Evolutionary conservation across 2,113 vertebrate genomes (phyloP), one percentile per base, ranked within the genome.

Genomic region (Psettodes erumei): DNA sequence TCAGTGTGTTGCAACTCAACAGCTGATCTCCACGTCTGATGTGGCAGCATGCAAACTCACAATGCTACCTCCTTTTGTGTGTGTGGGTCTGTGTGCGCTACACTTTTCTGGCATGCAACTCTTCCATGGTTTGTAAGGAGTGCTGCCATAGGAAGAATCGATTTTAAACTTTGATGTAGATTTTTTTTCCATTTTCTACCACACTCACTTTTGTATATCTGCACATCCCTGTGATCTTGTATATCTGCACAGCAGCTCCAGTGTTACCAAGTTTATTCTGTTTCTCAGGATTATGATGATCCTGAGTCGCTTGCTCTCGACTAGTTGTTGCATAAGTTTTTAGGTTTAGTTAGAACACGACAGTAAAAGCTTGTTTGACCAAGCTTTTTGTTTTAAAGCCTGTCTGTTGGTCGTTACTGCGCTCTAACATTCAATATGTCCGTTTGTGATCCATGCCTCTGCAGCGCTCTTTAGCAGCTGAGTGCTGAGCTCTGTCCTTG

Each of bases 401-500:
- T 61, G 25, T 53, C 59, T 74, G 53, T 42, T 56, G 13, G 25
- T 5, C 28, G 23, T 32, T 33, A 63, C 28, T 30, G 25, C 37
- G 65, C 27, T 28, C 2, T 18, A 8, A 25, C 51, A 74, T 68
- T 77, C 81, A 76, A 83, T 87, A 68, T 23, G 75, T 81, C 43
- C 30, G 33, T 70, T 61, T 59, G 59, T 51, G 75, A 64, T 58
- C 32, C 54, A 60, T 62, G 55, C 47, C 23, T 54, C 12, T 53
- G 45, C 47, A 62, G 69, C 50, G 43, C 72, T 75, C 78, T 71
- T 70, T 15, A 62, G 63, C 43, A 65, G 55, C 61, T 62, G 55
- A 76, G 64, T 71, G 73, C 47, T 63, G 37, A 50, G 59, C 16
- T 65, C 25, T 75, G 72, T 53, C 80, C 76, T 87, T 78, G 85